Base-by-base conservation (phyloP, 2,888 invertebrate species). In the Onchidella celtica region DNA sequence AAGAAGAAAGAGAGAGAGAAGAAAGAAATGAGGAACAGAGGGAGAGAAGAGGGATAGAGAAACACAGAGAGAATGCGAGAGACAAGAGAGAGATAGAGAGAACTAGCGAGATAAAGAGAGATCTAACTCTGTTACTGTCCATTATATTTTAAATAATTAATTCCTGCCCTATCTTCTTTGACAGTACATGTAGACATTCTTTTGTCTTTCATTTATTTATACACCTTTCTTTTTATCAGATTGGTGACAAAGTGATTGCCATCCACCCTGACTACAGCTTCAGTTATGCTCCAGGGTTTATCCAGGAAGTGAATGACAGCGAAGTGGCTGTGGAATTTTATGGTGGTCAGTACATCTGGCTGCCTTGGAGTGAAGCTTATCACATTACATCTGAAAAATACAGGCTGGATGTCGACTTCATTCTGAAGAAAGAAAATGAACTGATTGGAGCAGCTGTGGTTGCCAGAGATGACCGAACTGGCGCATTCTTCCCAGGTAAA, bases 261-360 rank as follows among this genome's bases (percentile, higher is more conserved):
- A 86, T 86, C 6, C 90, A 92, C 78, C 90, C 92, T 4, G 80
- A 84, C 79, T 91, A 89, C 84, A 84, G 84, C 65, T 88, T 86
- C 79, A 91, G 91, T 83, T 92, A 90, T 82, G 90, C 91, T 14
- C 92, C 92, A 14, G 92, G 88, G 17, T 84, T 86, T 4, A 88
- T 91, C n/a, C 76, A 86, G 27, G 32, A 68, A 9, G 65, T 81
- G 9, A 36, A 79, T 17, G 76, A 79, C 17, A 32, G 68, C 21
- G 40, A 55, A 40, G 61, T 79, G 1, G 34, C 81, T 29, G 85
- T 92, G 3, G 81, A 86, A 38, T 91, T 91, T 84, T 92, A 91
- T 82, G 91, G 92, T 34, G 79, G 72, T 77, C 78, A 74, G 21
- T 87, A 90, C 66, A 81, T 85, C 0, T 74, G 66, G 21, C 80